phyloP scores from a whole-genome alignment of 1,140 invertebrate genomes.

The Oryzaephilus surinamensis region DNA sequence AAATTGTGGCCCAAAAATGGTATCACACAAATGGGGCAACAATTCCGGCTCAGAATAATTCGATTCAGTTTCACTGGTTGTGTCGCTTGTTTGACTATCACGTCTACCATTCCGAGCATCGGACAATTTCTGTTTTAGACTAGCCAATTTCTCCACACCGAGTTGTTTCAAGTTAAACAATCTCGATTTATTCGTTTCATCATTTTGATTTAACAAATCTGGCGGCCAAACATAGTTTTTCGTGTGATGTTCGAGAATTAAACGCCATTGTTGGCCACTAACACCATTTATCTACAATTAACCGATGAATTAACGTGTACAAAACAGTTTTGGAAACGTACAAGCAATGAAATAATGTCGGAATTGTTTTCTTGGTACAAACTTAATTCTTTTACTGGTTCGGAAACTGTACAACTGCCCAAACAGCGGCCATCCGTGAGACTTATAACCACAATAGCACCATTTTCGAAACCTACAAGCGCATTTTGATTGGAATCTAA shows the following conservation, averaged over 20 bases:
- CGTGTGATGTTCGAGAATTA: conserved; percentile 51
- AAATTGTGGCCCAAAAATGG: conserved; percentile 39
- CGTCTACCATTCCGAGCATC: conserved; percentile 31
- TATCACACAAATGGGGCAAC: conserved; percentile 35
- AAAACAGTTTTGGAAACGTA: conserved; percentile 27
- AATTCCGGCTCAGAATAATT: conserved; percentile 28
- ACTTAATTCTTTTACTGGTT: conserved; percentile 46
- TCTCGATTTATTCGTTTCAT: conserved; percentile 38
- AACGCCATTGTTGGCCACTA: conserved; percentile 49
- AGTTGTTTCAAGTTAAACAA: conserved; percentile 53
- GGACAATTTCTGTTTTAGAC: conserved; percentile 51
- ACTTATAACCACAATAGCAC: conserved; percentile 60
- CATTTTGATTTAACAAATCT: conserved; percentile 34
- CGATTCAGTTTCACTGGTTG: conserved; percentile 27
- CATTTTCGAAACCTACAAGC: conserved; percentile 60
- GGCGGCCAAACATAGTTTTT: conserved; percentile 48
- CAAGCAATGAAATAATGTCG: conserved; percentile 55
- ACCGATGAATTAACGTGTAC: conserved; percentile 5
- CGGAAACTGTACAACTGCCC: conserved; percentile 50
- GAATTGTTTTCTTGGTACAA: conserved; percentile 59
- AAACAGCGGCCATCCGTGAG: conserved; percentile 55
- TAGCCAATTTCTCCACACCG: conserved; percentile 54
- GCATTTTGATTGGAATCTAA: conserved; percentile 49
- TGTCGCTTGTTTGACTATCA: conserved; percentile 32
- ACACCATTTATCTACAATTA: conserved; percentile 52